Percentiles rank a stretch among this genome's conserved stretches.
Evolutionary conservation across 2,888 invertebrate genomes (phyloP).

Genomic region (Eumerus sabulonum): DNA sequence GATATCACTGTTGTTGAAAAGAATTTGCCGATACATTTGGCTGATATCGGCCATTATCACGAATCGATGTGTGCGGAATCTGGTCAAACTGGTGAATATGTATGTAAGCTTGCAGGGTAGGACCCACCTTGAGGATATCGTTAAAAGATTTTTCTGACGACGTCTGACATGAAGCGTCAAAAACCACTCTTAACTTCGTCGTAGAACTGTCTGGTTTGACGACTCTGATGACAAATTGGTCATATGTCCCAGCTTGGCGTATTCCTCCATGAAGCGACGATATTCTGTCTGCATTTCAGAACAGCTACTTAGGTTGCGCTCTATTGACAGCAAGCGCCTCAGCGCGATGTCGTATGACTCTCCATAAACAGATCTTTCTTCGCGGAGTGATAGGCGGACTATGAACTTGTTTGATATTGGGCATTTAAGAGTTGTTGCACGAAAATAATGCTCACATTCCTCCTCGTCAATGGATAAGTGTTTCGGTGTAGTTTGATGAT

Average conservation of each 20-base stretch:
- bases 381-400: not conserved
- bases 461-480: not conserved
- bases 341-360: not conserved
- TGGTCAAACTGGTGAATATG: conserved; percentile 15
- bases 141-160: conserved; percentile 16
- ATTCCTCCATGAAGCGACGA: conserved; percentile 1
- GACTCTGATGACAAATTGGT: not conserved
- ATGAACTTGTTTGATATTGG: conserved; percentile 7
- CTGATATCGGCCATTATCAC: conserved; percentile 20
- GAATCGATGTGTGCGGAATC: conserved; percentile 24
- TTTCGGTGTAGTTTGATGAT: not conserved
- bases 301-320: not conserved
- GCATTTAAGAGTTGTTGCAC: not conserved
- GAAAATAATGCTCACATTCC: not conserved
- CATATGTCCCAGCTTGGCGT: not conserved
- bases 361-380: not conserved
- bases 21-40: conserved; percentile 29
- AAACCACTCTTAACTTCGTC: conserved; percentile 17
- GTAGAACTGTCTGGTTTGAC: conserved; percentile 13
- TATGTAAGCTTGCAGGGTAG: conserved; percentile 30
- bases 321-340: not conserved
- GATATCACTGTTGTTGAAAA: not conserved
- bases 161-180: conserved; percentile 4
- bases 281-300: not conserved
- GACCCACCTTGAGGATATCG: conserved; percentile 25